Evolutionary conservation across 2,888 invertebrate genomes (phyloP), one percentile per base, ranked within the genome.

Genomic region (Neoscelio sp.): DNA sequence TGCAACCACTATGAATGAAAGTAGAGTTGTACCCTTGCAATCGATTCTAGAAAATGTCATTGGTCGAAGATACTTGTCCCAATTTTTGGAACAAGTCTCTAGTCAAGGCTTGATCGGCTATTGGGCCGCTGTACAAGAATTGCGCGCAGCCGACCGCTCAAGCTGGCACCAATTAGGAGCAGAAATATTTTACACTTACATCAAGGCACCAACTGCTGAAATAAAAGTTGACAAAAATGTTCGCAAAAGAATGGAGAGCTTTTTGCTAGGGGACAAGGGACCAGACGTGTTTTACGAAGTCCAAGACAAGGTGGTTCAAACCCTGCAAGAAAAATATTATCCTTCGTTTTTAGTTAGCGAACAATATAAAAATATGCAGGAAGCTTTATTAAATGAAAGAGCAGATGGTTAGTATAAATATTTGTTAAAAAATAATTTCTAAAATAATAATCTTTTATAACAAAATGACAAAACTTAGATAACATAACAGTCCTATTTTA

Each of bases 121-220:
- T 87, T 97, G 97, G 95, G 94, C 93, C 84, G 95, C 96, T 0
- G 96, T 97, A 0, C 97, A 97, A 86, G 96, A 97, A 89, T 91
- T 98, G 78, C 93, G 95, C 80, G 92, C 93, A 67, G 93, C 96
- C n/a, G 94, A 94, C 46, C 92, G 95, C 82, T 94, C 94, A 75
- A 93, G 93, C 82, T 95, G 95, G 93, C 97, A 97, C 90, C 96
- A 97, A 85, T 91, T 97, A 20, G 98, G 96, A 6, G 96, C 96
- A n/a, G 97, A 97, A 90, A 96, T 97, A 85, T 97, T 96, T 91
- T 97, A 97, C 87, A 96, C 96, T 2, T 97, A 96, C 85, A 95
- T 98, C 76, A 92, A 95, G 80, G 95, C 95, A 52, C 95, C 95
- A 1, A 94, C 94, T 75, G 95, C 95, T 0, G 95, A 95, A 87